phyloP scores from a whole-genome alignment of 1,140 invertebrate species.

The Dinoponera quadriceps region DNA sequence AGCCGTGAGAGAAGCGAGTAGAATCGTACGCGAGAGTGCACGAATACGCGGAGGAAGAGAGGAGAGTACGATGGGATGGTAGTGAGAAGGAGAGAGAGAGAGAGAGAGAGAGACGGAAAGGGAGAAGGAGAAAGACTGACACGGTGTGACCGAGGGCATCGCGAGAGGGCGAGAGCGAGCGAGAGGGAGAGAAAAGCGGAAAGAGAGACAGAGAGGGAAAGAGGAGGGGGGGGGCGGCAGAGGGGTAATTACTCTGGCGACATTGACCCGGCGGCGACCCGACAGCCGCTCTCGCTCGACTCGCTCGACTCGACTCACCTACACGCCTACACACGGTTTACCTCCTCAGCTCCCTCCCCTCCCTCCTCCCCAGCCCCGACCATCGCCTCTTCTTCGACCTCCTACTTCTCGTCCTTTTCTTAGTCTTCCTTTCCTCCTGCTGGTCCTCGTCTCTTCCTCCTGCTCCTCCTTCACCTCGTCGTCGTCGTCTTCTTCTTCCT shows the following conservation, averaged over 20 bases:
- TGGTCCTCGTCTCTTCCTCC: slow-evolving; percentile 23
- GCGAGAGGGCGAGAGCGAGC: slow-evolving; percentile 29
- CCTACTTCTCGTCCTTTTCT: slow-evolving; percentile 49
- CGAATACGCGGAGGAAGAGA: slow-evolving; percentile 20
- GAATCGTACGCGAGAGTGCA: slow-evolving; percentile 28
- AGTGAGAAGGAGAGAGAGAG: slow-evolving; percentile 17
- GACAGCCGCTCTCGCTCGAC: slow-evolving; percentile 63
- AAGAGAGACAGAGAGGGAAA: slow-evolving; percentile 72
- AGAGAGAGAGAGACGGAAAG: slow-evolving; percentile 28
- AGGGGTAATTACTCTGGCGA: slow-evolving; percentile 71
- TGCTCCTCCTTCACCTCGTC: slow-evolving; percentile 61
- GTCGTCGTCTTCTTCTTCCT: slow-evolving; percentile 55
- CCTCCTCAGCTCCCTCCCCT: slow-evolving; percentile 52
- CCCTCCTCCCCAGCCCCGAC: slow-evolving; percentile 26
- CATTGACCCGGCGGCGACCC: slow-evolving; percentile 67
- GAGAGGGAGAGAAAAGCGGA: slow-evolving; percentile 36
- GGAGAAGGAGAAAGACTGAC: slow-evolving; percentile 51
- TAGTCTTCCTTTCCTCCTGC: slow-evolving; percentile 49
- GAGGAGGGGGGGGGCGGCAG: slow-evolving; percentile 68
- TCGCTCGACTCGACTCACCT: slow-evolving; percentile 59
- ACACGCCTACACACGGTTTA: slow-evolving; percentile 53
- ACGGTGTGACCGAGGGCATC: slow-evolving; percentile 23
- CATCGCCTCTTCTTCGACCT: slow-evolving; percentile 40
- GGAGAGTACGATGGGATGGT: not conserved
- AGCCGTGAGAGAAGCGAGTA: slow-evolving; percentile 45